Percentiles rank a stretch among this genome's conserved stretches.
These are phyloP conservation scores for Buathra laborator DNA, from an alignment of 2,888 invertebrate genomes.

Conservation along the genomic window DNA sequence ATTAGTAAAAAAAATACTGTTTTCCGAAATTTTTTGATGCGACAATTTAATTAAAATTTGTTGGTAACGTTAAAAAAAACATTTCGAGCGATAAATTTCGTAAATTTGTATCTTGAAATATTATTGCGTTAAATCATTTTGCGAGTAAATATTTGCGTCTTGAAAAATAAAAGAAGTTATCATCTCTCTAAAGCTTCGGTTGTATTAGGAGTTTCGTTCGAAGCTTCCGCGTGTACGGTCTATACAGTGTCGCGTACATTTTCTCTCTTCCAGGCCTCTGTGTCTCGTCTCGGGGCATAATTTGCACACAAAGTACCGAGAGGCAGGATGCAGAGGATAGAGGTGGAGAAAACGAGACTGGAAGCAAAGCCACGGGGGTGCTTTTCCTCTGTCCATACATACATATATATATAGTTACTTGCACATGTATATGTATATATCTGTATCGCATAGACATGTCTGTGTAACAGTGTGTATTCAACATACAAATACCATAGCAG, in stretches of 20 bases:
- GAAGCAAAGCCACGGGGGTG: conserved; percentile 69
- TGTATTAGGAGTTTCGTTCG: conserved; percentile 55
- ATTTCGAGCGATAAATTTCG: too few species aligned
- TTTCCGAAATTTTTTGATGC: too few species aligned
- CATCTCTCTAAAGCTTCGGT: conserved; percentile 24
- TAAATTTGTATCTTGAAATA: too few species aligned
- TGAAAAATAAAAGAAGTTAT: conserved; percentile 9
- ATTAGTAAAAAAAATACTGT: not conserved
- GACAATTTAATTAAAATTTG: too few species aligned
- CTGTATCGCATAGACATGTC: conserved; percentile 61
- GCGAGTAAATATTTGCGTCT: too few species aligned
- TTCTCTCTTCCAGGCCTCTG: conserved; percentile 59
- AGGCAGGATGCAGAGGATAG: conserved; percentile 72
- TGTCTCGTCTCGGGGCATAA: conserved; percentile 80
- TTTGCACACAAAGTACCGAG: conserved; percentile 84
- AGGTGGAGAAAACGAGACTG: conserved; percentile 63
- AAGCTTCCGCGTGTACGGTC: conserved; percentile 47
- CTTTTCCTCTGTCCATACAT: conserved; percentile 66
- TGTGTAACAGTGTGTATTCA: conserved; percentile 24
- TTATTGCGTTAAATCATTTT: too few species aligned
- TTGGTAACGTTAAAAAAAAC: too few species aligned
- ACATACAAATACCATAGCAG: conserved; percentile 46
- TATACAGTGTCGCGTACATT: conserved; percentile 49
- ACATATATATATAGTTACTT: not conserved
- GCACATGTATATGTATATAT: conserved; percentile 53